Evolutionary conservation across 1,140 invertebrate species (phyloP).

Genomic region (Habropoda laboriosa): DNA sequence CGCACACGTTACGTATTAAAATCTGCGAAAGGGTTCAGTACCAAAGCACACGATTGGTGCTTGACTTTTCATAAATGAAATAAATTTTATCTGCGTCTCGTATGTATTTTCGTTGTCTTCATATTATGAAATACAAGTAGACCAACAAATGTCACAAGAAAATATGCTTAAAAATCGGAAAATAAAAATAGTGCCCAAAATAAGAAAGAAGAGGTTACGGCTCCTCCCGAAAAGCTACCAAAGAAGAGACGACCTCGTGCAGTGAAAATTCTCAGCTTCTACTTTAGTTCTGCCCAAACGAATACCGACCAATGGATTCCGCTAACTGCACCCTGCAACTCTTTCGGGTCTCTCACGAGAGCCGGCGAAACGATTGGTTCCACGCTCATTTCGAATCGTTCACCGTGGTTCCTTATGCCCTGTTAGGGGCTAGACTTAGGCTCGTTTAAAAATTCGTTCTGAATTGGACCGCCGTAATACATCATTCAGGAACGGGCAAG

Average conservation of each 20-base stretch:
- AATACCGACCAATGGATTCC: constrained; percentile 51
- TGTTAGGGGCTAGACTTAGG: background rate
- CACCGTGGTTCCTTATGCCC: too few relatives aligned
- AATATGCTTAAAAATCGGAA: too few relatives aligned
- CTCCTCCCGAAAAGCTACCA: background rate
- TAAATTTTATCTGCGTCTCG: too few relatives aligned
- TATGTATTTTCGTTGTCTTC: too few relatives aligned
- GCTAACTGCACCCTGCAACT: constrained; percentile 27
- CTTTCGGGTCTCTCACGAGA: constrained; percentile 43
- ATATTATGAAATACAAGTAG: too few relatives aligned
- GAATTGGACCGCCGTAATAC: constrained; percentile 14
- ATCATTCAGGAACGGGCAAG: background rate
- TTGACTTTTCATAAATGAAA: too few relatives aligned
- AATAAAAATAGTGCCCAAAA: too few relatives aligned
- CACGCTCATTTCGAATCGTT: background rate
- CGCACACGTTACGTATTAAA: too few relatives aligned
- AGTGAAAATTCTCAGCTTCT: background rate
- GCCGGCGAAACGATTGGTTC: background rate
- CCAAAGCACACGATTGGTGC: too few relatives aligned
- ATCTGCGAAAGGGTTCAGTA: too few relatives aligned
- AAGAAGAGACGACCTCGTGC: background rate
- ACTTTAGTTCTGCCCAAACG: constrained; percentile 61
- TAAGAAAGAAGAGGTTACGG: too few relatives aligned
- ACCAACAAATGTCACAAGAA: too few relatives aligned
- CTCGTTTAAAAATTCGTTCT: constrained; percentile 34